Evolutionary conservation across 2,113 vertebrate genomes (phyloP).

Genomic region (Hyla sarda): DNA sequence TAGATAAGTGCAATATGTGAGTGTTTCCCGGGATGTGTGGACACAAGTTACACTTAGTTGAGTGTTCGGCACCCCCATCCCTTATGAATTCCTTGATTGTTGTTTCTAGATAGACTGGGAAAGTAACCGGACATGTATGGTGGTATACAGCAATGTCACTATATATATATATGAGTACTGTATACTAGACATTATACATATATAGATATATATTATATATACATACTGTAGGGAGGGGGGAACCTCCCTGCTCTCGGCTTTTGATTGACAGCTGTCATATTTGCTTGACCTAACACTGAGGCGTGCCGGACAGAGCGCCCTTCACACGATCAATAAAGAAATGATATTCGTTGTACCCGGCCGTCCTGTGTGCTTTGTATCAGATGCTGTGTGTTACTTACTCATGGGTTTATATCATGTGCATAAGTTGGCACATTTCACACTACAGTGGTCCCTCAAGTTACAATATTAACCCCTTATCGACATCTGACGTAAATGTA

Average conservation of each 20-base stretch:
- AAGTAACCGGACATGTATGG: conserved; percentile 53
- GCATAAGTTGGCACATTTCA: background rate
- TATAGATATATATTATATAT: conserved; percentile 62
- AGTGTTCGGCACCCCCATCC: background rate
- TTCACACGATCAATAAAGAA: conserved; percentile 72
- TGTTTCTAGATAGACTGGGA: conserved; percentile 1
- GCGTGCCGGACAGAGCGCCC: conserved; percentile 45
- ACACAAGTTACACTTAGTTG: background rate
- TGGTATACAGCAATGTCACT: conserved; percentile 71
- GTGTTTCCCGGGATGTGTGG: background rate
- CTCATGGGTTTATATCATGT: background rate
- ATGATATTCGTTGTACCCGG: conserved; percentile 72
- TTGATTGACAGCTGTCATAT: conserved; percentile 68
- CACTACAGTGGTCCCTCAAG: too few relatives aligned
- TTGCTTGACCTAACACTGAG: conserved; percentile 42
- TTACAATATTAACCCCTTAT: too few relatives aligned
- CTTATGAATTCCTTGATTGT: background rate
- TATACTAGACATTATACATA: conserved; percentile 70
- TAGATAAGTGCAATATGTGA: conserved; percentile 1
- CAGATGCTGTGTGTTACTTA: background rate
- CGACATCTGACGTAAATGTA: too few relatives aligned
- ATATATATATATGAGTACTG: conserved; percentile 65
- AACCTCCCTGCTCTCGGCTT: conserved; percentile 59
- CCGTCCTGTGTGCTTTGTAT: conserved; percentile 41
- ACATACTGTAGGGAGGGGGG: conserved; percentile 61